Evolutionary conservation across 2,888 invertebrate genomes (phyloP).

Genomic region (Diploptera punctata): DNA sequence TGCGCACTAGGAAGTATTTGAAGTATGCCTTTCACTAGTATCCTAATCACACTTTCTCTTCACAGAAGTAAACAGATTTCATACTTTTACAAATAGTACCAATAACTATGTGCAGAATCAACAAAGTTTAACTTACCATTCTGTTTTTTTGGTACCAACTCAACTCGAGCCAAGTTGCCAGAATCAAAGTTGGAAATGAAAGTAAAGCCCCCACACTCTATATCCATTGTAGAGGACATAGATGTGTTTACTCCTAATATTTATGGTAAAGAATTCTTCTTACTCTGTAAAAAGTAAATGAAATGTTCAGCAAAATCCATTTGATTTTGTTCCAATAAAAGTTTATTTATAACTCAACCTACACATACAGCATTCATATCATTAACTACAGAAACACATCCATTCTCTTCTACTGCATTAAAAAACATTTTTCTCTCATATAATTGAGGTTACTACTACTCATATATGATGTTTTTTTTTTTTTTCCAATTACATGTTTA

Average conservation of each 20-base stretch:
- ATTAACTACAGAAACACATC: neutral
- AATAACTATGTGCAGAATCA: too few relatives aligned
- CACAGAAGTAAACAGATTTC: too few relatives aligned
- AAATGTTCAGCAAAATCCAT: neutral
- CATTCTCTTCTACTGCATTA: neutral
- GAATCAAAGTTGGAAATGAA: conserved; percentile 92
- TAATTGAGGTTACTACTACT: too few relatives aligned
- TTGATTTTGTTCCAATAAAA: neutral
- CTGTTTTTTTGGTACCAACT: conserved; percentile 68
- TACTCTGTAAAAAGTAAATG: neutral
- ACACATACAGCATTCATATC: neutral
- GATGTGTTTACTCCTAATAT: neutral
- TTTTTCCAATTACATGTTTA: too few relatives aligned
- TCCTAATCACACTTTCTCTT: too few relatives aligned
- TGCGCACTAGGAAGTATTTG: too few relatives aligned
- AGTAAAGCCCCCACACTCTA: conserved; percentile 73
- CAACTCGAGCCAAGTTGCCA: conserved; percentile 85
- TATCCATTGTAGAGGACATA: conserved; percentile 4
- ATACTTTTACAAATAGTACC: too few relatives aligned
- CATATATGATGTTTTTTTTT: too few relatives aligned
- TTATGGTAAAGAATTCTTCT: neutral
- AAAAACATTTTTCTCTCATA: too few relatives aligned
- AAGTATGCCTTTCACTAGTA: too few relatives aligned
- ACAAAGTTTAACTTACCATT: conserved; percentile 64
- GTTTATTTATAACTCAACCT: neutral